Evolutionary conservation across 92 coral and sea anemone species (phyloP).

Genomic region (Plumapathes pennacea): DNA sequence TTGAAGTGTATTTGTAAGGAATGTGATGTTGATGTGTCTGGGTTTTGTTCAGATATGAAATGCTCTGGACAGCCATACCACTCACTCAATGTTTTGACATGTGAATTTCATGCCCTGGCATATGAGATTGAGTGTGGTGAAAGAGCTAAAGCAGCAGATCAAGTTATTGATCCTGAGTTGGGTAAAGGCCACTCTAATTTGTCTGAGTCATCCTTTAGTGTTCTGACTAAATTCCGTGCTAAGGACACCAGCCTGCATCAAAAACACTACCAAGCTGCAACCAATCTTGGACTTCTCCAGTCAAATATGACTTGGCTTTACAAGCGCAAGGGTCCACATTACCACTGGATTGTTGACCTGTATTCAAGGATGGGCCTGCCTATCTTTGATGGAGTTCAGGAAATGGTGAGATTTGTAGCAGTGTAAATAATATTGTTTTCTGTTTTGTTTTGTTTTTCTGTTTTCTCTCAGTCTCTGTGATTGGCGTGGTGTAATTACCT

Average conservation of each 20-base stretch:
- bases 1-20: conserved; percentile 30
- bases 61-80: conserved; percentile 38
- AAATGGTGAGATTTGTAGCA: conserved; percentile 1
- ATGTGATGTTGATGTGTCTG: conserved; percentile 28
- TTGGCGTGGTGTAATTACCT: too few relatives aligned
- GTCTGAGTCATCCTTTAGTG: conserved; percentile 36
- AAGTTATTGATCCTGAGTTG: conserved; percentile 23
- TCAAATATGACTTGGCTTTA: conserved; percentile 40
- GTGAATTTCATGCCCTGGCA: conserved; percentile 46
- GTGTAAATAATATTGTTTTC: too few relatives aligned
- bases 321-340: conserved; percentile 24
- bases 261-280: conserved; percentile 30
- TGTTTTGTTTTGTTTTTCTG: too few relatives aligned
- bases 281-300: conserved; percentile 30
- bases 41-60: conserved; percentile 21
- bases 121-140: conserved; percentile 61
- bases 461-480: too few relatives aligned
- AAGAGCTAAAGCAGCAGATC: conserved; percentile 34
- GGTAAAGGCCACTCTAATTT: conserved; percentile 58
- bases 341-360: conserved; percentile 46
- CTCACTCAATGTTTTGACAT: conserved; percentile 27
- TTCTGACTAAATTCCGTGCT: conserved; percentile 27
- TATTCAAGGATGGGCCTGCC: conserved; percentile 19
- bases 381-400: conserved; percentile 11
- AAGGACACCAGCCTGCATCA: conserved; percentile 31